A percentile compares a stretch with the other conserved stretches of the same genome.
phyloP scores from a whole-genome alignment of 2,888 invertebrate genomes.

The Timandra comae region DNA sequence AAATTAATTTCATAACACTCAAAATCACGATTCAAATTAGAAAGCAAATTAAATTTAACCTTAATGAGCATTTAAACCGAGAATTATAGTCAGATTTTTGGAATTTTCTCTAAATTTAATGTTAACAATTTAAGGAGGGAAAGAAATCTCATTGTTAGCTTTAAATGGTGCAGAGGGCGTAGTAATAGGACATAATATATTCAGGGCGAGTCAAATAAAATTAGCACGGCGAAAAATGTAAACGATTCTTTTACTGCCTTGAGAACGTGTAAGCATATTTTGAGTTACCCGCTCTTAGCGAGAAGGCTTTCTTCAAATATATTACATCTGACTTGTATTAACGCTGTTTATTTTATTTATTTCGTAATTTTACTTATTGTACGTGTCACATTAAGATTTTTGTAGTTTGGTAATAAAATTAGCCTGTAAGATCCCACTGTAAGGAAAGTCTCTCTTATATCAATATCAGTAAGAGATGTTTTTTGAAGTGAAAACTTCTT shows the following conservation, averaged over 20 bases:
- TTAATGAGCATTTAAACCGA: slow-evolving; percentile 59
- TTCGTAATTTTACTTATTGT: too few species aligned
- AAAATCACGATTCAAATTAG: slow-evolving; percentile 32
- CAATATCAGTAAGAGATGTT: too few species aligned
- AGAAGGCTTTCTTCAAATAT: too few species aligned
- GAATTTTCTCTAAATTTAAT: slow-evolving; percentile 58
- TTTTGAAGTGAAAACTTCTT: too few species aligned
- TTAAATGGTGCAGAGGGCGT: slow-evolving; percentile 60
- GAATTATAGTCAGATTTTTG: slow-evolving; percentile 61
- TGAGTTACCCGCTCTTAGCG: slow-evolving; percentile 35
- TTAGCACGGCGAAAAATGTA: slow-evolving; percentile 76
- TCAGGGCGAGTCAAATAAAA: slow-evolving; percentile 75
- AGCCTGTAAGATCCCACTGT: too few species aligned
- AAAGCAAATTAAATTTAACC: slow-evolving; percentile 44
- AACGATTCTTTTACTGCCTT: slow-evolving; percentile 66
- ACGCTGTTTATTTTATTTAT: too few species aligned
- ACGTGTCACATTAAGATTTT: too few species aligned
- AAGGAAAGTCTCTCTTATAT: too few species aligned
- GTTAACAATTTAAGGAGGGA: slow-evolving; percentile 63
- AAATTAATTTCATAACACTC: slow-evolving; percentile 24
- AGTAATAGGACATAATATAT: slow-evolving; percentile 75
- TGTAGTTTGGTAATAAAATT: too few species aligned
- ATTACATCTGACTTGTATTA: too few species aligned
- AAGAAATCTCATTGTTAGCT: slow-evolving; percentile 64
- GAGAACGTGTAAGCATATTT: slow-evolving; percentile 68